Evolutionary conservation across 2,888 invertebrate genomes (phyloP), one percentile per base, ranked within the genome.

Genomic region (Nomada fabriciana): DNA sequence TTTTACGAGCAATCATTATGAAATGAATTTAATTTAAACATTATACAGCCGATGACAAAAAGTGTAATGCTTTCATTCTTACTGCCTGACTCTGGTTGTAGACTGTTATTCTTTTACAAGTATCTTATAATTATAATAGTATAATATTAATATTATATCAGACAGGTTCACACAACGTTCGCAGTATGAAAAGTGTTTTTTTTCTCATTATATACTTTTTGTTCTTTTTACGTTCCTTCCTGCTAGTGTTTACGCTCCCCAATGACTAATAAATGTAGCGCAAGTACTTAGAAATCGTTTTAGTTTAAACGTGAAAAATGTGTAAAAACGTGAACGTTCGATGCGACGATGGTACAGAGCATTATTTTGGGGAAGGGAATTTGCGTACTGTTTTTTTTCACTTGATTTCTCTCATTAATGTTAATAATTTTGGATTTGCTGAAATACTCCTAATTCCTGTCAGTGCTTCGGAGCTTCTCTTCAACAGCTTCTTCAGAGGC

Each of bases 401-500:
- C 84, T 88, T 88, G 82, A 83, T 86, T 86, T 85, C 80, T 82
- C 84, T 89, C 85, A 73, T 88, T 88, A 84, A 83, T 87, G 83
- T 75, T 86, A 88, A 82, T 84, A 82, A 81, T 89, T 87, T 88
- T 86, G 85, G 84, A 85, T 89, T 86, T 70, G 82, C 84, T 89
- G 90, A 88, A 91, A 88, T 87, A 91, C 85, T 86, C 85, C 94
- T 94, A 98, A 96, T 98, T 98, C 95, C 98, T 98, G 95, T 98
- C 98, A 92, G 98, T 98, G 94, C 98, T 97, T 95, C 98, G 97
- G 91, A 98, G 96, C 94, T 98, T 98, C 94, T 98, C 98, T 94
- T 98, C 98, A 87, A 98, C 98, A 89, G 98, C 97, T 94, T 98
- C 98, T 93, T 98, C 97, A 88, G 98, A 98, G 88, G 98, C 98